phyloP scores from a whole-genome alignment of 2,797 vertebrate genomes.

The Heterohyrax brucei region DNA sequence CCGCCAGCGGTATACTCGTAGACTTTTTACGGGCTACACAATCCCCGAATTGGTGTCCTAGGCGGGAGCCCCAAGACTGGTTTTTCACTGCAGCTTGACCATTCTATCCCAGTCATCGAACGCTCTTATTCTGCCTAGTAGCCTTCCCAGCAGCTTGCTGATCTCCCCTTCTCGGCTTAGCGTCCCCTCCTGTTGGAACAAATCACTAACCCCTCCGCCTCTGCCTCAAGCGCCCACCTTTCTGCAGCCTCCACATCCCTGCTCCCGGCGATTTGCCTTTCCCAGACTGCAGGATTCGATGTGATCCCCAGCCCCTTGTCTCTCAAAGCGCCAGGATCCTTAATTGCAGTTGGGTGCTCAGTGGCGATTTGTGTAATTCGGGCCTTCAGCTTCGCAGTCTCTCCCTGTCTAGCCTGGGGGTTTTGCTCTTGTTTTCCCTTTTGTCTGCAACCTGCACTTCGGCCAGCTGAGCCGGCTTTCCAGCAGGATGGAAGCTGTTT shows the following conservation, averaged over 20 bases:
- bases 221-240: constrained; percentile 14
- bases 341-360: background rate
- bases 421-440: constrained; percentile 36
- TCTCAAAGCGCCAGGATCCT: background rate
- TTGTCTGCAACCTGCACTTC: constrained; percentile 47
- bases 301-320: background rate
- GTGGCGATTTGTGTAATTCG: background rate
- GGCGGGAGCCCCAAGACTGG: background rate
- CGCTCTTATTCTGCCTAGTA: background rate
- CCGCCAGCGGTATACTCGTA: background rate
- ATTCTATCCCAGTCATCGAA: background rate
- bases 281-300: background rate
- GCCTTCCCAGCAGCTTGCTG: background rate
- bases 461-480: background rate
- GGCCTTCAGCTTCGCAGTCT: background rate
- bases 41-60: background rate
- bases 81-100: constrained; percentile 15
- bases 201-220: background rate
- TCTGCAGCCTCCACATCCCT: background rate
- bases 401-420: background rate
- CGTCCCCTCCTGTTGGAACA: background rate
- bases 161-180: background rate
- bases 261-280: constrained; percentile 2
- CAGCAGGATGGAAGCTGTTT: constrained; percentile 62
- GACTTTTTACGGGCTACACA: constrained; percentile 11